A percentile compares a stretch with the other conserved stretches of the same genome.
Evolutionary conservation across 2,797 vertebrate genomes (phyloP).

Genomic region (Trichosurus vulpecula): DNA sequence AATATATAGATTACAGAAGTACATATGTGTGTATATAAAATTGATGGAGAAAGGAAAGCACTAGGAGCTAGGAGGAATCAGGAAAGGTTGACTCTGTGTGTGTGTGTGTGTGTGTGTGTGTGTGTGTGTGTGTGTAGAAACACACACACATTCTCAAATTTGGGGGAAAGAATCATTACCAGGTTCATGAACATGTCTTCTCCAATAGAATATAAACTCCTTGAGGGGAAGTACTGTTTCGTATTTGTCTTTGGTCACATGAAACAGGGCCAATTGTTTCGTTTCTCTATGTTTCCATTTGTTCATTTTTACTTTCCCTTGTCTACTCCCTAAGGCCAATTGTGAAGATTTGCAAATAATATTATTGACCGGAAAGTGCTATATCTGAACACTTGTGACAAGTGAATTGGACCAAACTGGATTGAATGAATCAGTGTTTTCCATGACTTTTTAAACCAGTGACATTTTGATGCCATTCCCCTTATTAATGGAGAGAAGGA

Average conservation of each 20-base stretch:
- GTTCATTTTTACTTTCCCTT: background rate
- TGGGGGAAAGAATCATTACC: background rate
- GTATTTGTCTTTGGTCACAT: background rate
- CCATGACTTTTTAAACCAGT: background rate
- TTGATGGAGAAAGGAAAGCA: background rate
- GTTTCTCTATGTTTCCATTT: constrained; percentile 26
- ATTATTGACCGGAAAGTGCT: background rate
- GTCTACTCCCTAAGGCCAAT: background rate
- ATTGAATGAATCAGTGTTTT: background rate
- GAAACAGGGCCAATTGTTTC: background rate
- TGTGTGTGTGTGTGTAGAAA: too few relatives aligned
- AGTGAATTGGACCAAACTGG: constrained; percentile 3
- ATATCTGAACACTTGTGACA: constrained; percentile 30
- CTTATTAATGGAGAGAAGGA: background rate
- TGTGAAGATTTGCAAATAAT: background rate
- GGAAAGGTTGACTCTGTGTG: background rate
- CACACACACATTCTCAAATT: background rate
- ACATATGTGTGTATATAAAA: too few relatives aligned
- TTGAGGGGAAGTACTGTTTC: background rate
- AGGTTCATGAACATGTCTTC: background rate
- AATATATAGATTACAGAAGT: too few relatives aligned
- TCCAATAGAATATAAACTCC: background rate
- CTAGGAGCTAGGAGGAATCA: background rate
- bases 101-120: too few relatives aligned
- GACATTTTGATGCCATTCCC: background rate